Evolutionary conservation across 2,888 invertebrate species (phyloP).

Genomic region (Exephanes ischioxanthus): DNA sequence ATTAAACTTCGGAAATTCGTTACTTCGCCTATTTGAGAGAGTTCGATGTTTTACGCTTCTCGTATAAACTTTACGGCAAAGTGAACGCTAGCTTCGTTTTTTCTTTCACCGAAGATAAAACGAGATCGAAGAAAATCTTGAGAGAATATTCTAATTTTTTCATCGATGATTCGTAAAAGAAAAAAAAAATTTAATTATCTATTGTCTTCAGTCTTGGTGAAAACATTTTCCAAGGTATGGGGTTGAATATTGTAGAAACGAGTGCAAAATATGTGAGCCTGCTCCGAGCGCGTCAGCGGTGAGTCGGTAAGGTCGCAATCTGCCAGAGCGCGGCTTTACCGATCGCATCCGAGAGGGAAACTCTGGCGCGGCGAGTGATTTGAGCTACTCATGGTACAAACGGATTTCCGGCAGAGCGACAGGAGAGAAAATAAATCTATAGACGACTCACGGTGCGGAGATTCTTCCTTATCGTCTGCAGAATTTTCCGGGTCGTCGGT

Average conservation of each 20-base stretch:
- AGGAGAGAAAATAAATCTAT: conserved; percentile 23
- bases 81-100: background rate
- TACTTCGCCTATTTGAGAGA: background rate
- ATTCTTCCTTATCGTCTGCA: conserved; percentile 58
- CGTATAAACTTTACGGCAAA: background rate
- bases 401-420: background rate
- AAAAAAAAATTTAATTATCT: background rate
- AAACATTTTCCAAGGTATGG: background rate
- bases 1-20: background rate
- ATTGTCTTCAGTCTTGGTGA: background rate
- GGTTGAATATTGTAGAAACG: background rate
- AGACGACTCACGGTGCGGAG: conserved; percentile 63
- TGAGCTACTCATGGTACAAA: background rate
- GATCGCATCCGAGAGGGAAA: background rate
- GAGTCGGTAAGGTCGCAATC: background rate
- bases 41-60: background rate
- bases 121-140: background rate
- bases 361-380: background rate
- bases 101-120: background rate
- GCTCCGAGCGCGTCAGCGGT: background rate
- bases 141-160: background rate
- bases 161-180: background rate
- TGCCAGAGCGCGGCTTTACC: conserved; percentile 9
- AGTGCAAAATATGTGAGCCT: background rate
- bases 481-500: conserved; percentile 40